phyloP scores from a whole-genome alignment of 2,888 invertebrate species.

The Colostygia pectinataria region DNA sequence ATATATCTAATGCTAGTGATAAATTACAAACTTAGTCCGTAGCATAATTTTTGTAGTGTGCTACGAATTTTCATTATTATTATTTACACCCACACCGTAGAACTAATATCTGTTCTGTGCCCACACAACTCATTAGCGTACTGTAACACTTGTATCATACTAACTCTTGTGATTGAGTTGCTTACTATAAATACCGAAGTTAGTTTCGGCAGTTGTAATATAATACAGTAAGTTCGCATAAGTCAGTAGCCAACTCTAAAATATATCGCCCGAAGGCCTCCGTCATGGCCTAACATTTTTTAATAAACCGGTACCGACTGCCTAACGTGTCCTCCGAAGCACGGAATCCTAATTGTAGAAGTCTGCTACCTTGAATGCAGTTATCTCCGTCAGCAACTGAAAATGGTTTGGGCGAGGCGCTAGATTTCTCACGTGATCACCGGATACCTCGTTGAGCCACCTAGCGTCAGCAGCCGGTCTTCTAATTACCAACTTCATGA shows the following conservation, averaged over 20 bases:
- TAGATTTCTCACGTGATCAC: constrained; percentile 76
- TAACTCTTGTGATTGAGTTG: no score
- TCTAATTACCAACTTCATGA: constrained; percentile 72
- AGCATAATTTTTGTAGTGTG: constrained; percentile 3
- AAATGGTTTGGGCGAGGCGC: constrained; percentile 30
- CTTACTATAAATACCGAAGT: no score
- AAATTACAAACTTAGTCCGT: not conserved
- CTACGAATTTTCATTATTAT: not conserved
- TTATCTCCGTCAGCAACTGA: constrained; percentile 10
- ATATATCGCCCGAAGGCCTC: no score
- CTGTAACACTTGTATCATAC: no score
- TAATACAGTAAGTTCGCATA: no score
- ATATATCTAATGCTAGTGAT: not conserved
- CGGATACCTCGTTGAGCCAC: constrained; percentile 57
- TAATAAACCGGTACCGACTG: no score
- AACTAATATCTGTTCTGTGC: no score
- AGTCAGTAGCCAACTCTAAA: no score
- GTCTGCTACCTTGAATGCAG: constrained; percentile 2
- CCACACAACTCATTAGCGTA: not conserved
- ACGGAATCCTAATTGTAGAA: constrained; percentile 3
- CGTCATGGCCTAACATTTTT: no score
- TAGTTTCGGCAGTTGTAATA: no score
- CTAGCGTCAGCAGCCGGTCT: constrained; percentile 51
- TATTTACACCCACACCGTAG: no score
- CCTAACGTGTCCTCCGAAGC: no score